Evolutionary conservation across 2,113 vertebrate species (phyloP).

Genomic region (Tachysurus fulvidraco): DNA sequence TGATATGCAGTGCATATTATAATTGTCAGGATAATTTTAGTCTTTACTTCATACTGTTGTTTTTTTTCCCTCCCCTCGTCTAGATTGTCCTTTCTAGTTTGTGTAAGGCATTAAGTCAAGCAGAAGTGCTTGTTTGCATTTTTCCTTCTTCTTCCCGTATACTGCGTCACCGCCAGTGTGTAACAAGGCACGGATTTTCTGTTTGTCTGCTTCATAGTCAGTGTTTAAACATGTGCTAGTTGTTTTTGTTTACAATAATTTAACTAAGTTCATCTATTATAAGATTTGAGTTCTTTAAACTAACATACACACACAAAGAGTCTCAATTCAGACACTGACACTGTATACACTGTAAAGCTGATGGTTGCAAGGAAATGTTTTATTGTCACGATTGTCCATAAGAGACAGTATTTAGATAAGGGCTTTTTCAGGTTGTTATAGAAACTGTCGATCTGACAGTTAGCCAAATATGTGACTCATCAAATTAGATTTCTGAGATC

Average conservation of each 20-base stretch:
- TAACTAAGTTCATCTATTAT: neutral
- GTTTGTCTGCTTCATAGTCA: neutral
- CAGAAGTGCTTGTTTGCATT: constrained; percentile 24
- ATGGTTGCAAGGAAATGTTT: constrained; percentile 10
- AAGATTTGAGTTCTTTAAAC: neutral
- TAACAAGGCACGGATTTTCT: neutral
- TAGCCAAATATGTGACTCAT: constrained; percentile 72
- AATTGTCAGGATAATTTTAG: constrained; percentile 18
- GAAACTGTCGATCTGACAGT: constrained; percentile 67
- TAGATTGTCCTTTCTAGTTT: neutral
- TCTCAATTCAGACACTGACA: neutral
- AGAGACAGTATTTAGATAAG: constrained; percentile 19
- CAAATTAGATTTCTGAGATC: constrained; percentile 61
- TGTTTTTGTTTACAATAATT: neutral
- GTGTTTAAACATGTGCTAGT: neutral
- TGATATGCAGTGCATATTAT: constrained; percentile 9
- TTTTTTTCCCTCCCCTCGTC: neutral
- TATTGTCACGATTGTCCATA: constrained; percentile 19
- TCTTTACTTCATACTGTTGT: neutral
- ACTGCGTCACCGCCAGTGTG: neutral
- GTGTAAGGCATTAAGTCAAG: constrained; percentile 1
- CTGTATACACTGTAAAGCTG: neutral
- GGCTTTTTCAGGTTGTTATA: constrained; percentile 66
- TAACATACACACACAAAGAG: too few species aligned
- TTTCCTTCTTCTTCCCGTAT: neutral